These are phyloP conservation scores for Trichonephila clavata DNA, from an alignment of 1,140 invertebrate genomes.

Conservation along the genomic window DNA sequence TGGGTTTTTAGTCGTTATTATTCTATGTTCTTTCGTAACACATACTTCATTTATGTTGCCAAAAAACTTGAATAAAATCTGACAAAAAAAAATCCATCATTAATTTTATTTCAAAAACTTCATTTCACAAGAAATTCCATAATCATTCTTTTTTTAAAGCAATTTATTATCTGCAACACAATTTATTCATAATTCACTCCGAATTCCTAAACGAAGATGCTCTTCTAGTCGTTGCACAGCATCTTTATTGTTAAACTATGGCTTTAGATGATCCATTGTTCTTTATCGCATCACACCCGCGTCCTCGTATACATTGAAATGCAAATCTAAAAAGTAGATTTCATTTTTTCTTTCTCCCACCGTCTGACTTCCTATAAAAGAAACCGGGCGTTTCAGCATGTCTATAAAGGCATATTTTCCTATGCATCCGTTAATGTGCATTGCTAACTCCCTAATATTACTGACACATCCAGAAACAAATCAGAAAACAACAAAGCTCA, in stretches of 20 bases:
- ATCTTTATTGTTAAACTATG: not conserved
- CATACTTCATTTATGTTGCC: too few relatives aligned
- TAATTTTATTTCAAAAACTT: not conserved
- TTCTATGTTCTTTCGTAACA: too few relatives aligned
- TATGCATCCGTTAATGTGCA: not conserved
- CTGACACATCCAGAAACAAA: not conserved
- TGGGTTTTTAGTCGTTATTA: too few relatives aligned
- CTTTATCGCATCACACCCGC: slow-evolving; percentile 7
- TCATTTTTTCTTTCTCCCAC: not conserved
- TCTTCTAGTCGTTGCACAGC: not conserved
- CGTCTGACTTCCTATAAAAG: not conserved
- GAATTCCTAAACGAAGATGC: not conserved
- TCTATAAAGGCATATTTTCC: not conserved
- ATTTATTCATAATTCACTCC: slow-evolving; percentile 19
- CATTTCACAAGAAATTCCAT: not conserved
- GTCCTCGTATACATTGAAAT: slow-evolving; percentile 33
- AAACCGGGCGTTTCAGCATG: not conserved
- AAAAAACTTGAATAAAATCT: too few relatives aligned
- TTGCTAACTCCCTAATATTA: not conserved
- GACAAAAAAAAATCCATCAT: too few relatives aligned
- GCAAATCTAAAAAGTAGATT: not conserved
- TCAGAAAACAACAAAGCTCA: not conserved
- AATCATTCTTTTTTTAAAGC: not conserved
- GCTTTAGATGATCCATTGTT: slow-evolving; percentile 1
- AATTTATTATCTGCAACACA: not conserved